These are phyloP conservation scores for Seriola aureovittata DNA, from an alignment of 2,113 vertebrate species.

Conservation along the genomic window DNA sequence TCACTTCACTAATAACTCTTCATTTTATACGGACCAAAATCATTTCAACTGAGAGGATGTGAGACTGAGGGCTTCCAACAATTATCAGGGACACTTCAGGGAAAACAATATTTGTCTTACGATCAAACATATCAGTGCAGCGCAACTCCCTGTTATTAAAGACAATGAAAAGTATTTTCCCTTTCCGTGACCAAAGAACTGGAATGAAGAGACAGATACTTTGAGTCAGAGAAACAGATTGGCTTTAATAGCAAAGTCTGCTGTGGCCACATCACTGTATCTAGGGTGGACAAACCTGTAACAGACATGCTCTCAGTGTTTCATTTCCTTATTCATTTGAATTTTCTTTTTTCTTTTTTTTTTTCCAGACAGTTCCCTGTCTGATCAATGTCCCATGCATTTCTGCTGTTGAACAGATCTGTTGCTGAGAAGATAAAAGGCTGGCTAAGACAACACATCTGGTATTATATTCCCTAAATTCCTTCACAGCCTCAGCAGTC, in stretches of 20 bases:
- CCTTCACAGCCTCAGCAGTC: not conserved
- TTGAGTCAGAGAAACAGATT: too few relatives aligned
- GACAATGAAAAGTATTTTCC: not conserved
- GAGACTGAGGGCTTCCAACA: slow-evolving; percentile 48
- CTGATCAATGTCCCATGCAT: not conserved
- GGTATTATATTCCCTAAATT: not conserved
- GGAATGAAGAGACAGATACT: not conserved
- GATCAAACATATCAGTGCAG: too few relatives aligned
- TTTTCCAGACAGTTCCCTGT: too few relatives aligned
- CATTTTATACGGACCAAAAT: slow-evolving; percentile 12
- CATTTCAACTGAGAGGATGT: slow-evolving; percentile 16
- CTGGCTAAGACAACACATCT: not conserved
- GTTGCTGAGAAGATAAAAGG: not conserved
- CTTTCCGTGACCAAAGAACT: not conserved
- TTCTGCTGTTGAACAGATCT: not conserved
- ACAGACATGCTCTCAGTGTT: not conserved
- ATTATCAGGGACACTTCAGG: not conserved
- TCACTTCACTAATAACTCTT: not conserved
- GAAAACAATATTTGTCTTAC: not conserved
- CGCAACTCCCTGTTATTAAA: not conserved
- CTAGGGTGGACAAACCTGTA: not conserved
- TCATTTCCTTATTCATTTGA: not conserved
- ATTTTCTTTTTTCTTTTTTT: not conserved
- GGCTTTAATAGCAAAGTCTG: not conserved
- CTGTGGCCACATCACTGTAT: not conserved